Base-by-base conservation (phyloP, 2,888 invertebrate species). In the Ophion slaviceki region DNA sequence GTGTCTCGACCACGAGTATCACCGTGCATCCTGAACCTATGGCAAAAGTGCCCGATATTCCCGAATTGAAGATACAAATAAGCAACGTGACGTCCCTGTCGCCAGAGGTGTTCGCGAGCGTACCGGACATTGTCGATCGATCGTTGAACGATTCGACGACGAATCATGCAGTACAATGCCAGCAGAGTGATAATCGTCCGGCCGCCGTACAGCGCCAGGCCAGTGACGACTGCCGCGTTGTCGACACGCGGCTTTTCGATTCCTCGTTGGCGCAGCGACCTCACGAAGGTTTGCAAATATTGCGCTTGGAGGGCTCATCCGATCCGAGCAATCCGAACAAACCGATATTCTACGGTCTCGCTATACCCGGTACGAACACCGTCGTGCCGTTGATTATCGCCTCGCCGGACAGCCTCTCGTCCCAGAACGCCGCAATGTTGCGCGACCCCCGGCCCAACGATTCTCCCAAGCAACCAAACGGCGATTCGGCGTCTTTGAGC, bases 41-140 rank as follows among this genome's bases (percentile, higher is more conserved):
- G 17, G 28, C 32, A 1, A 64, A 59, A 14, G 8, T 28, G n/a
- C n/a, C 71, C 3, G 11, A 28, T 6, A 11, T 47, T 61, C 68
- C 82, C 61, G 82, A 89, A 17, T 88, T 91, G 70, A 89, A 90
- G 70, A 90, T 93, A 7, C 89, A 90, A 83, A 93, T 93, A 45
- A 89, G 86, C 7, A 91, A 92, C 24, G 90, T 93, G 3, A 89
- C 90, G 11, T 93, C 93, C 1, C 68, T 93, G 40, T 85, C 91
- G 2, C 88, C 88, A 0, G 91, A 92, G 75, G 89, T 88, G n/a
- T 92, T 92, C 67, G 89, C 88, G 2, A 88, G 32, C 14, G 87
- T 81, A 2, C 72, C 89, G 17, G 88, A 86, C 24, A 0, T 36
- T 14, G 8, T 77, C 2, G 68, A 83, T 11, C 28, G 62, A 17